phyloP scores from a whole-genome alignment of 2,888 invertebrate species.

The Tenthredo notha region DNA sequence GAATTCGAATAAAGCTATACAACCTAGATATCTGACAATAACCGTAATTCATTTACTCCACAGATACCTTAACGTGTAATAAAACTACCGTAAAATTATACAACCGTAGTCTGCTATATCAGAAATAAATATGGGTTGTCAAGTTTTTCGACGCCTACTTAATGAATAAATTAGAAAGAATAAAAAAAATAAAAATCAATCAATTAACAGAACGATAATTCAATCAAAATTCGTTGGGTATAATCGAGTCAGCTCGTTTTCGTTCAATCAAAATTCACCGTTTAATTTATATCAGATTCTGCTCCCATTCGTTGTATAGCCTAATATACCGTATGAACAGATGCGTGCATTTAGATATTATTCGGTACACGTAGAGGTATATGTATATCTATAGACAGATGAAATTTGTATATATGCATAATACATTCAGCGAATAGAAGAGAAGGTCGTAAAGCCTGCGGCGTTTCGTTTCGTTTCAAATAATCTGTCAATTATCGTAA shows the following conservation, averaged over 20 bases:
- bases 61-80: not conserved
- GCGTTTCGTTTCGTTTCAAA: constrained; percentile 6
- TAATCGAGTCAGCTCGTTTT: not conserved
- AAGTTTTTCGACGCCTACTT: not conserved
- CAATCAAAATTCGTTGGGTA: not conserved
- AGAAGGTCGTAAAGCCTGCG: not conserved
- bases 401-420: not conserved
- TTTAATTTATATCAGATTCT: not conserved
- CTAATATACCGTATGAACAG: constrained; percentile 3
- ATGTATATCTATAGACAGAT: not conserved
- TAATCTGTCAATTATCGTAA: constrained; percentile 27
- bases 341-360: not conserved
- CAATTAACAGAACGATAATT: not conserved
- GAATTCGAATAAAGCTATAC: not conserved
- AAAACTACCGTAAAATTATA: not conserved
- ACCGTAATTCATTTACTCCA: not conserved
- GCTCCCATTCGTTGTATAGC: not conserved
- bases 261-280: not conserved
- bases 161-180: not conserved
- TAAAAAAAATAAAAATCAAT: not conserved
- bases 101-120: not conserved
- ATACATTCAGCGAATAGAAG: not conserved
- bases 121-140: not conserved
- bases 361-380: not conserved
- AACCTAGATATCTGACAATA: not conserved